Evolutionary conservation across 2,797 vertebrate species (phyloP).

Genomic region (Lemur catta): DNA sequence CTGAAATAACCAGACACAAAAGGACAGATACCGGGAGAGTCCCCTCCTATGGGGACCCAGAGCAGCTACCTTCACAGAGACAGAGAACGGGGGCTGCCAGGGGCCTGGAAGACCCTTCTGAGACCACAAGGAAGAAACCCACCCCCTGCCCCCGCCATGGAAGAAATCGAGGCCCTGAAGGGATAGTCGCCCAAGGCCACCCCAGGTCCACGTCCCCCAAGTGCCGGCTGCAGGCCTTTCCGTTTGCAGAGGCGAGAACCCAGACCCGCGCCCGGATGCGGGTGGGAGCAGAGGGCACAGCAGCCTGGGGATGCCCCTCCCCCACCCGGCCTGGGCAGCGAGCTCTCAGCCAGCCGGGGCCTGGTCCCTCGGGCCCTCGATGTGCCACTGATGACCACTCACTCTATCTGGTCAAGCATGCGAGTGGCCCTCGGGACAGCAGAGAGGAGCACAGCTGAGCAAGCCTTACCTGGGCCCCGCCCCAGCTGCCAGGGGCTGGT

Average conservation of each 20-base stretch:
- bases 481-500: not conserved
- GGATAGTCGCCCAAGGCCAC: not conserved
- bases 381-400: not conserved
- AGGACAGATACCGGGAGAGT: not conserved
- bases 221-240: not conserved
- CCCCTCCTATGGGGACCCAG: too few relatives aligned
- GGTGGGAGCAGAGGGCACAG: not conserved
- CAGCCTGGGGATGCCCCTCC: not conserved
- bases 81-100: not conserved
- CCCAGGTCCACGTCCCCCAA: not conserved
- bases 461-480: not conserved
- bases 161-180: not conserved
- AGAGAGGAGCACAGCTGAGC: not conserved
- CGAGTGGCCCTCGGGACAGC: slow-evolving; percentile 54
- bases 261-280: not conserved
- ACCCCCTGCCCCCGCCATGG: too few relatives aligned
- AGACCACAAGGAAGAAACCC: not conserved
- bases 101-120: not conserved
- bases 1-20: not conserved
- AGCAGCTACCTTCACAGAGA: not conserved
- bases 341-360: not conserved
- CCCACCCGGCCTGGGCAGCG: not conserved
- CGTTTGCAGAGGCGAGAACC: not conserved
- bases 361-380: not conserved
- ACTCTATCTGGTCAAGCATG: too few relatives aligned